Conservation (phyloP, 1,140 invertebrate genomes). For the silkworm (Bombyx mori) region DNA sequence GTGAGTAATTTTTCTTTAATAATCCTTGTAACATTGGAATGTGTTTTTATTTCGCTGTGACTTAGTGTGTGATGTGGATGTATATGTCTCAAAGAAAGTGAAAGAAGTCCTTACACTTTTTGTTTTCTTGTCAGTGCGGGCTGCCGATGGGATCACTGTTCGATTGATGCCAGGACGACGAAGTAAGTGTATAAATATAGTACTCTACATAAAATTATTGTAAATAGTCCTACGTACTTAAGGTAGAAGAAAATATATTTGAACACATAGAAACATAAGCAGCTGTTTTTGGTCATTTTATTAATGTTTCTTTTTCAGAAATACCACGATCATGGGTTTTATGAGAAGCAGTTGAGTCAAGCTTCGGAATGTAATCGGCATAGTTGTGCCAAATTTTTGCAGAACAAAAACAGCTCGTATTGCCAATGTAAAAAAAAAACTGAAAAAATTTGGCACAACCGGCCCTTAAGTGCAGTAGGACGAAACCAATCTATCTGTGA, state of each 20-base stretch:
- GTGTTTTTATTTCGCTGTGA: too few species aligned
- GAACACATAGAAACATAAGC: too few species aligned
- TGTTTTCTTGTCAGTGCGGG: constrained; percentile 54
- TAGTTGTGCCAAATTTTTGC: constrained; percentile 10
- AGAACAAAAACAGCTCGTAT: constrained; percentile 1
- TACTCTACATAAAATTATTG: not conserved
- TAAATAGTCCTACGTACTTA: not conserved
- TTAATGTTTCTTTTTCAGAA: constrained; percentile 53
- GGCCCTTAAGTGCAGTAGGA: constrained; percentile 62
- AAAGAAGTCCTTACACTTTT: too few species aligned
- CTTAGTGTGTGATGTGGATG: too few species aligned
- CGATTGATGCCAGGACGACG: constrained; percentile 65
- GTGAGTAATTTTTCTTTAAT: not conserved
- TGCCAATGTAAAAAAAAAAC: not conserved
- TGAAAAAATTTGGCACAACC: constrained; percentile 10
- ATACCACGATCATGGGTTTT: constrained; percentile 69
- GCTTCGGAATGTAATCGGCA: constrained; percentile 13
- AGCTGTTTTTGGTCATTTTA: too few species aligned
- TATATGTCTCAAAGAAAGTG: too few species aligned
- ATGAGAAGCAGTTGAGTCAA: constrained; percentile 41
- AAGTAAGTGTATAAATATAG: constrained; percentile 49
- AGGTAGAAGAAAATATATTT: too few species aligned
- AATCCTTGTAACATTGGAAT: not conserved
- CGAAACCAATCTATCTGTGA: constrained; percentile 53
- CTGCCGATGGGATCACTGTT: constrained; percentile 63